Conservation (phyloP, 1,140 invertebrate genomes). For the Bombus waltoni region DNA sequence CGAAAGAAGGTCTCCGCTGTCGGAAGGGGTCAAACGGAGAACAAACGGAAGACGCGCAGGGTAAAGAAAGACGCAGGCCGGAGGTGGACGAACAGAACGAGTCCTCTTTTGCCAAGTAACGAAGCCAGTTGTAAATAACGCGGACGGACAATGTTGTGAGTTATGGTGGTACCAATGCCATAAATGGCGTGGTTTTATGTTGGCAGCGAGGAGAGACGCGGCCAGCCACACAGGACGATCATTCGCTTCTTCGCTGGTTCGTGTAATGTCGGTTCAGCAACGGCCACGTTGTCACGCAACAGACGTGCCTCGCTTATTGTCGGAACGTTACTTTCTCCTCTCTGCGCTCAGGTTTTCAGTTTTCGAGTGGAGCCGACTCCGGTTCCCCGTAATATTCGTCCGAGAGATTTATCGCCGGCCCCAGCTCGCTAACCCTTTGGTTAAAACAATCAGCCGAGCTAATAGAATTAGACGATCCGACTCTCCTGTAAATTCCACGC, state of each 20-base stretch:
- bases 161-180: slow-evolving; percentile 77
- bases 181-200: slow-evolving; percentile 80
- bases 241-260: slow-evolving; percentile 60
- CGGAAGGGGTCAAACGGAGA: no score
- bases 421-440: neutral
- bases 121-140: slow-evolving; percentile 78
- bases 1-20: neutral
- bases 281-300: slow-evolving; percentile 62
- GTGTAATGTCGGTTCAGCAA: slow-evolving; percentile 63
- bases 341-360: slow-evolving; percentile 46
- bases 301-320: slow-evolving; percentile 57
- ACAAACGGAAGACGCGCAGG: neutral
- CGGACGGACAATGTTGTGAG: slow-evolving; percentile 79
- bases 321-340: slow-evolving; percentile 63
- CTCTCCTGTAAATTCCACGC: neutral
- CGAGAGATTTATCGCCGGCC: slow-evolving; percentile 34
- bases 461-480: neutral
- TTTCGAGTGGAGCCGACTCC: slow-evolving; percentile 9
- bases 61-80: no score
- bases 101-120: slow-evolving; percentile 64
- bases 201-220: slow-evolving; percentile 69
- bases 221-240: slow-evolving; percentile 75
- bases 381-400: slow-evolving; percentile 4
- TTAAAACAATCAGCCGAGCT: slow-evolving; percentile 15
- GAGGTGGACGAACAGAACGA: neutral